Evolutionary conservation across 2,113 vertebrate genomes (phyloP), one percentile per base, ranked within the genome.

Genomic region (Morone chrysops): DNA sequence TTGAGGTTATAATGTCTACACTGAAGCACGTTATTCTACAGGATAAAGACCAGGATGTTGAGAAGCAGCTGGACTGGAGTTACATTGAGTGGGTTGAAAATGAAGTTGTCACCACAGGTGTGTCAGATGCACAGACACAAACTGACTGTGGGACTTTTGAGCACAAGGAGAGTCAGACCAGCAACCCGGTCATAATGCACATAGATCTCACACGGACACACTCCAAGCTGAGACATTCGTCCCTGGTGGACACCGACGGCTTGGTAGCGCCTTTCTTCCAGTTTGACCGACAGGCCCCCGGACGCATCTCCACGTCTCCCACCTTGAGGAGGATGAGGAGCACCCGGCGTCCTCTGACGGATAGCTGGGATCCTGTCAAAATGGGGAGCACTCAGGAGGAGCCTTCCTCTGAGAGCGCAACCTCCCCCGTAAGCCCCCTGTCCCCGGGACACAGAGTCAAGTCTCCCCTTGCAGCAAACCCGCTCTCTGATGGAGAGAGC

Each of bases 231-330:
- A 94, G 88, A 43, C 92, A 91, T 3, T 73, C 82, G 36, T 93
- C 93, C 10, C 20, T 87, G 0, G 79, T 83, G 36, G 94, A 96
- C 16, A 4, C 3, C 0, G 50, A 53, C 4, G 85, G 86, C 62
- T 92, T 79, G 75, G 86, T 81, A 1, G 86, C 81, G 0, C 86
- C 81, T 0, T 84, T 94, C 0, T 95, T 96, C 79, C 96, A 96
- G 80, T 99, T 99, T 72, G 84, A 97, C 62, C 94, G 95, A 2
- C 96, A 97, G 13, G 97, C 96, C 8, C 95, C 93, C 0, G 95
- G 90, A 16, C 95, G 96, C 65, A 97, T 99, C 91, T 97, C 97
- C 48, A 98, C 96, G 0, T 98, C 96, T 51, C 96, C 97, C 25
- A 97, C 96, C 4, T 66, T 97, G 76, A 96, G 97, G 75, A 94